Evolutionary conservation across 2,113 vertebrate genomes (phyloP).

Genomic region (Cyphomyrus discorhynchus): DNA sequence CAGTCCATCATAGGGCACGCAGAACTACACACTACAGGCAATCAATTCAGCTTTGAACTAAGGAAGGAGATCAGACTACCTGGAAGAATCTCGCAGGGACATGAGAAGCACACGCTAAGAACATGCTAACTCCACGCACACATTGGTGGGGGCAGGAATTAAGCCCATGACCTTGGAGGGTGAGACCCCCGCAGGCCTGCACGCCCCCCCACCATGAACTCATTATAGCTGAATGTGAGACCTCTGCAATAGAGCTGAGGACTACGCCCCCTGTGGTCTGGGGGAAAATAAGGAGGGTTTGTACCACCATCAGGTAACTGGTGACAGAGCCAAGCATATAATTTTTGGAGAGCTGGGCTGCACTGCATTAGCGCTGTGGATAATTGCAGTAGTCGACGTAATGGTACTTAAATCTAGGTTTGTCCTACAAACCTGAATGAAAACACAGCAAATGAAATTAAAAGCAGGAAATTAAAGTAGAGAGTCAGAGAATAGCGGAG

Average conservation of each 20-base stretch:
- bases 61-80: background rate
- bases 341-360: background rate
- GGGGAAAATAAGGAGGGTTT: background rate
- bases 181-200: background rate
- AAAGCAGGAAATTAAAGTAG: background rate
- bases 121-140: background rate
- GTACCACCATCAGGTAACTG: background rate
- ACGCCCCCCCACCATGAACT: background rate
- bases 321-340: background rate
- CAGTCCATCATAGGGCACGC: background rate
- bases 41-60: background rate
- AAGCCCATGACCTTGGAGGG: background rate
- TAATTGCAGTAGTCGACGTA: background rate
- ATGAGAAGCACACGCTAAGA: background rate
- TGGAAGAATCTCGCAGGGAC: background rate
- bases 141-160: background rate
- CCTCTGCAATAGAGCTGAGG: background rate
- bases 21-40: background rate
- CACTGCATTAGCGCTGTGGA: background rate
- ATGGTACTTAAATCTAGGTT: background rate
- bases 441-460: slow-evolving; percentile 2
- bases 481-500: background rate
- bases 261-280: background rate
- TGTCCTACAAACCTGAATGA: background rate
- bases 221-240: background rate